Base-by-base conservation (phyloP, 2,113 vertebrate genomes). In the Plecotus auritus region DNA sequence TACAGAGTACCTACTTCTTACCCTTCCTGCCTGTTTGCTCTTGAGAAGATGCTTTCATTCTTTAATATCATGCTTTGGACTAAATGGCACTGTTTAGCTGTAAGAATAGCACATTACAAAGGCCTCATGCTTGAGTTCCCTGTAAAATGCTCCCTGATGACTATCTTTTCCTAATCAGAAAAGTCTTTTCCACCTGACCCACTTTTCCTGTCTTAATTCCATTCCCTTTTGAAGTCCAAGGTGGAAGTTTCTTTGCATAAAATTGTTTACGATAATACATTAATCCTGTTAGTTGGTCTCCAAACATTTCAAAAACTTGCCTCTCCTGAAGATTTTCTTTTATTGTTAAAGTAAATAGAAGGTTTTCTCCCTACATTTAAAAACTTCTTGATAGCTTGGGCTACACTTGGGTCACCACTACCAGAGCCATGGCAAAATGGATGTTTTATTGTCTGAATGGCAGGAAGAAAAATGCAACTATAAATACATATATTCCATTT, bases 221-320 rank as follows among this genome's bases (percentile, higher is more conserved):
- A 59, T 92, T 69, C 83, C 45, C 56, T 66, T 97, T 97, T 97
- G 94, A 97, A 97, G 96, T 95, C 47, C 73, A 78, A 2, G 61
- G 14, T 92, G 37, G 56, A 91, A 92, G n/a, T 95, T 97, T 90
- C 73, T 95, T 96, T 92, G 90, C 91, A 93, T 95, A 95, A 96
- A 94, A 83, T 88, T 95, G 82, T 95, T 95, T 95, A 91, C 0
- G 0, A 76, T 95, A 97, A 93, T 95, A 86, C 74, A 64, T 37
- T 95, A 92, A 97, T 97, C 93, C 91, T 83, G 77, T 97, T 96
- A 92, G 77, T 74, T 70, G 67, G 30, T 92, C 89, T 90, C n/a
- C 32, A 7, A 78, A 77, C 28, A 2, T 96, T 96, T 94, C 83
- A 93, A 95, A 96, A 91, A 51, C 70, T 92, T 54, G 49, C 54